These are phyloP conservation scores for Ceratotherium simum DNA, from an alignment of 2,113 vertebrate species.

Conservation along the genomic window DNA sequence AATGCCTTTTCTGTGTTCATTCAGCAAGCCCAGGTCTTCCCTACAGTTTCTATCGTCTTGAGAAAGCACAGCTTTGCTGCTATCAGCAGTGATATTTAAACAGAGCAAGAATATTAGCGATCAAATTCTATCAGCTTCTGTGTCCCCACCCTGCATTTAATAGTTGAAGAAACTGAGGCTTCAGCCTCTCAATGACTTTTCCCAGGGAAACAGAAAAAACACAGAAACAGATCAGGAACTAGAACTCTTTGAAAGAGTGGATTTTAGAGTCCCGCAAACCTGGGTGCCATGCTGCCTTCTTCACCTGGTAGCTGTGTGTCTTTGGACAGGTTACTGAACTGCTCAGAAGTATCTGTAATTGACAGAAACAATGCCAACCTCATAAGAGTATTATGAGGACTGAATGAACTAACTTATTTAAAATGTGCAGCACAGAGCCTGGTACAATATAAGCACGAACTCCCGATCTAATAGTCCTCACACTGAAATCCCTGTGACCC, in stretches of 20 bases:
- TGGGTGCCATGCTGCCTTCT: not conserved
- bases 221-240: not conserved
- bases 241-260: not conserved
- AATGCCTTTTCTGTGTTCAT: not conserved
- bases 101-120: not conserved
- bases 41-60: not conserved
- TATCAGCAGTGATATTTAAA: not conserved
- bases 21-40: not conserved
- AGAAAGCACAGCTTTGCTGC: not conserved
- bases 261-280: not conserved
- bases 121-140: not conserved
- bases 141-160: not conserved
- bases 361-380: not conserved
- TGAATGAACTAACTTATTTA: not conserved
- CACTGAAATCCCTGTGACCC: not conserved
- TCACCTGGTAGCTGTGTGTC: not conserved
- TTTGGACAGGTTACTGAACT: not conserved
- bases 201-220: not conserved
- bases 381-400: not conserved
- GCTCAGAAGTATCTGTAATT: not conserved
- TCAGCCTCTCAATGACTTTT: not conserved
- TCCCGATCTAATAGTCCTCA: not conserved
- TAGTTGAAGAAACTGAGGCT: not conserved
- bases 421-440: not conserved
- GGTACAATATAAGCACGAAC: not conserved